Conservation (phyloP, 2,888 invertebrate genomes). For the Xestia c-nigrum region DNA sequence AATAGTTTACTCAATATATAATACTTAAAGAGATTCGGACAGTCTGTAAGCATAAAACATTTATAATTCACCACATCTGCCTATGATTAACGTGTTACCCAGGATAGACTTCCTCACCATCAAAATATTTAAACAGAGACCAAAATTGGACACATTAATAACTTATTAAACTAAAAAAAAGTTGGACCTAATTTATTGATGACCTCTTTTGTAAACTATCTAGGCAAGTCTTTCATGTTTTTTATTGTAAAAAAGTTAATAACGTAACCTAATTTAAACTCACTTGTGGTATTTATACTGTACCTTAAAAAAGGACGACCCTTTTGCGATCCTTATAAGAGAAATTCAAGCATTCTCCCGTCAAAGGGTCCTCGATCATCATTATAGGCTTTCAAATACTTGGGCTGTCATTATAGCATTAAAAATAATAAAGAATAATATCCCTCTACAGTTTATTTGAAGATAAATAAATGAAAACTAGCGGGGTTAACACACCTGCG, state of each 20-base stretch:
- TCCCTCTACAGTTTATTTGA: slow-evolving; percentile 26
- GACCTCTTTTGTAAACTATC: not conserved
- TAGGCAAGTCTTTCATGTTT: not conserved
- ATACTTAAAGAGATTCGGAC: not conserved
- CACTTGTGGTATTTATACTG: not conserved
- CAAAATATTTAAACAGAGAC: not conserved
- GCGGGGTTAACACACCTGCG: slow-evolving; percentile 62
- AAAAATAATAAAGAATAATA: slow-evolving; percentile 52
- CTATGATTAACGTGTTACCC: not conserved
- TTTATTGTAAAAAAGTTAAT: not conserved
- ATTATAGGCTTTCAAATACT: slow-evolving; percentile 50
- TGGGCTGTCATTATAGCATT: slow-evolving; percentile 48
- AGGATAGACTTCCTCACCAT: not conserved
- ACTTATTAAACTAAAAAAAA: not conserved
- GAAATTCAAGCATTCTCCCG: slow-evolving; percentile 24
- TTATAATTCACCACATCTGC: not conserved
- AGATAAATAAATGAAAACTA: slow-evolving; percentile 40
- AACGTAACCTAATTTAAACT: not conserved
- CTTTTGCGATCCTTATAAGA: slow-evolving; percentile 5
- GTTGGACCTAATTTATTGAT: not conserved
- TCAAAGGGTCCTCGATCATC: slow-evolving; percentile 43
- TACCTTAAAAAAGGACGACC: not conserved
- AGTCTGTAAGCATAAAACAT: not conserved
- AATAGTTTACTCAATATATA: not conserved
- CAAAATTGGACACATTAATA: not conserved